Evolutionary conservation across 2,888 invertebrate species (phyloP), one percentile per base, ranked within the genome.

Genomic region (Conchocele bisecta): DNA sequence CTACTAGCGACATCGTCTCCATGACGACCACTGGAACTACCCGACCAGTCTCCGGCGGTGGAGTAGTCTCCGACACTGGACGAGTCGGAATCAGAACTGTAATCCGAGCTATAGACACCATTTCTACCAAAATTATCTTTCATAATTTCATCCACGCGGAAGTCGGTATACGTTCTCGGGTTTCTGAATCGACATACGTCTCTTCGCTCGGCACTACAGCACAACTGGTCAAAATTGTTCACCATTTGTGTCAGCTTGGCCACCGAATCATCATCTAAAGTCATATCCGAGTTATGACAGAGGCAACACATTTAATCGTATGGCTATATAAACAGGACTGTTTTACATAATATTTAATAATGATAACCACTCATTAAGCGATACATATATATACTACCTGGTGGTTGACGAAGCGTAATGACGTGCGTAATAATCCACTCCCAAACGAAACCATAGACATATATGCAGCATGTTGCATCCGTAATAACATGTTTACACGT

Each of bases 131-230:
- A 88, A 17, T 82, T 75, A 6, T 86, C 84, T 54, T 84, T 76
- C n/a, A 89, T 67, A 60, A 89, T 89, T 50, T 86, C 86, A 24
- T 82, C 81, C 37, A 89, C 86, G 26, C 83, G 83, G 70, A 89
- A 89, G 69, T 88, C 84, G 17, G 86, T 87, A 39, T 60, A 73
- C 33, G 26, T 22, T 28, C 35, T 39, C 15, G 35, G 65, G 26
- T 22, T 15, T 11, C 37, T 31, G 26, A n/a, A n/a, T 22, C 28
- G 31, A 20, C 15, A 44, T n/a, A 7, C 29, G 17, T 0, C 13
- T 5, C 11, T 46, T 35, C 22, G 17, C 5, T 37, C n/a, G 13
- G 53, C 51, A 11, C 53, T 53, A 24, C 59, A 70, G 37, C 63
- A 53, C 5, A 70, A 42, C 20, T 20, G n/a, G 29, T 41, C 33